These are phyloP conservation scores for Parus major DNA, from an alignment of 2,113 vertebrate species.

Conservation along the genomic window DNA sequence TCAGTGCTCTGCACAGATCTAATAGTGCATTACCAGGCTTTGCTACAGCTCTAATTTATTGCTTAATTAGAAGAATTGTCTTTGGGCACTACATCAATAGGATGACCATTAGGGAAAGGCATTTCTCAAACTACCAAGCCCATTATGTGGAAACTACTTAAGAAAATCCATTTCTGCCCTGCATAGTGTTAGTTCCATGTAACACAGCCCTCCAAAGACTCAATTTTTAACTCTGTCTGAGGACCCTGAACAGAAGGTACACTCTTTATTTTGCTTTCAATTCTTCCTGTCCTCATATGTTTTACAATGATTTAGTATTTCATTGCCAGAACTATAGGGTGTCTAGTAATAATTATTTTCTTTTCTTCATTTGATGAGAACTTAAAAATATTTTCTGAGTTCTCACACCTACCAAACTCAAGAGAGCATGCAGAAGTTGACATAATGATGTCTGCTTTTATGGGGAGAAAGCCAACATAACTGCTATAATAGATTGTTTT, in stretches of 20 bases:
- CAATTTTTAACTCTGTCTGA: slow-evolving; percentile 34
- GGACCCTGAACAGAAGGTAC: not conserved
- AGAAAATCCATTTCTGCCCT: slow-evolving; percentile 36
- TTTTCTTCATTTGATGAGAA: not conserved
- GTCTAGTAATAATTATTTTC: not conserved
- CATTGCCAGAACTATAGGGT: not conserved
- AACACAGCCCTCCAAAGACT: not conserved
- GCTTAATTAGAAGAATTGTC: slow-evolving; percentile 61
- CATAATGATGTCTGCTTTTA: not conserved
- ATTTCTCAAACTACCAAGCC: slow-evolving; percentile 42
- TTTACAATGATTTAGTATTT: slow-evolving; percentile 7
- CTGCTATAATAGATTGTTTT: not conserved
- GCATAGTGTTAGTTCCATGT: slow-evolving; percentile 11
- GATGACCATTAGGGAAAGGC: slow-evolving; percentile 38
- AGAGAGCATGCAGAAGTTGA: not conserved
- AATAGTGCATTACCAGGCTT: slow-evolving; percentile 24
- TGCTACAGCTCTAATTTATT: slow-evolving; percentile 50
- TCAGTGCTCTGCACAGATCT: not conserved
- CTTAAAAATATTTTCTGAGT: not conserved
- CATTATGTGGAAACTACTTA: not conserved
- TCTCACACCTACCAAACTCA: not conserved
- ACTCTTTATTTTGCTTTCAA: not conserved
- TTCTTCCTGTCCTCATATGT: not conserved
- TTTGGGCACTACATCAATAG: slow-evolving; percentile 30
- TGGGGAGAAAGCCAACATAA: not conserved